Base-by-base conservation (phyloP, 2,797 vertebrate species). In the Paguma larvata region DNA sequence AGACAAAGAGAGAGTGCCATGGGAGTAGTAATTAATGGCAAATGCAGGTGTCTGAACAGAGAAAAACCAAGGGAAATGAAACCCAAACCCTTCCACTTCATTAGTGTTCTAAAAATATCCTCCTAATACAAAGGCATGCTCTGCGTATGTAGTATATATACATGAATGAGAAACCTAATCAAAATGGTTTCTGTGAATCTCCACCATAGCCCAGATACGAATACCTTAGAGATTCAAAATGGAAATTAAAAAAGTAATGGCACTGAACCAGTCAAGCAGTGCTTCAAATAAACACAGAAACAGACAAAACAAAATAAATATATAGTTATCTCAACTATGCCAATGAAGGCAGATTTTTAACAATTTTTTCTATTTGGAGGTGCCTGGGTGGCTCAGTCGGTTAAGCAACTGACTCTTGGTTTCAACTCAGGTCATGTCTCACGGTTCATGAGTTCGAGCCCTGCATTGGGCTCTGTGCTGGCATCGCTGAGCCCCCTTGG, bases 31-130 rank as follows among this genome's bases (percentile, higher is more conserved):
- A 97, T 98, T 97, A 98, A 89, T 53, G 85, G 90, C 93, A 94
- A 91, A 67, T 30, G 93, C 96, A 97, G 97, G 98, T 98, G 98
- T 96, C 96, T 94, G 93, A 89, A 92, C 27, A 98, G 97, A 97
- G 68, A 78, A 59, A 91, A 95, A 89, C 63, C 68, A 72, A 92
- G 79, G 79, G 75, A 92, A 95, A 94, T 77, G 85, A 95, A 96
- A 97, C 56, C 88, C 87, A 89, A 92, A 80, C 65, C 72, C 92
- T 95, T 97, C 96, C 30, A 70, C 77, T 85, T 97, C 94, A 97
- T 98, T 97, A 97, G 82, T 73, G 79, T 89, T 96, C 96, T 97
- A 97, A 97, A 97, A 97, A 97, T 97, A 97, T 16, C 77, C 90
- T 85, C 68, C 11, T 59, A 79, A 91, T n/a, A 97, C 72, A 96